These are phyloP conservation scores for Lasioglossum zephyrum DNA, from an alignment of 2,888 invertebrate species.

Conservation along the genomic window DNA sequence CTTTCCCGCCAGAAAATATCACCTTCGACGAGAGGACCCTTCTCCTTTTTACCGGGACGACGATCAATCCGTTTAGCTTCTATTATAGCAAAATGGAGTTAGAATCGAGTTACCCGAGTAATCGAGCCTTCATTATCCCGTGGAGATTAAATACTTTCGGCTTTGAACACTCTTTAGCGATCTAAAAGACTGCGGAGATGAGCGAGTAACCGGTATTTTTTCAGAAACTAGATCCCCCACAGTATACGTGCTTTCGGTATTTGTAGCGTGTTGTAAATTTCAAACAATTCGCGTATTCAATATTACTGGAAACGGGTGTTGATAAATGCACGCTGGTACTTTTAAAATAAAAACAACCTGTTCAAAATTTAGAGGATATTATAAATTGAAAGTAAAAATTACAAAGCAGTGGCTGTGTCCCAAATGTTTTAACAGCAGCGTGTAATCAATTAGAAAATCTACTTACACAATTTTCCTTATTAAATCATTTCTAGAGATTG, in stretches of 20 bases:
- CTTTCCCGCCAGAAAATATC: not conserved
- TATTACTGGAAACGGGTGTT: no score
- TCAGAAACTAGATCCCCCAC: not conserved
- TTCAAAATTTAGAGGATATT: no score
- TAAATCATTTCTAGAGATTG: not conserved
- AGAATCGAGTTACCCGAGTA: not conserved
- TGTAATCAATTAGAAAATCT: not conserved
- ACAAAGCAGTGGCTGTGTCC: no score
- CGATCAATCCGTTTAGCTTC: not conserved
- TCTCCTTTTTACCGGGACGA: not conserved
- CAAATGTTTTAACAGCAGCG: not conserved
- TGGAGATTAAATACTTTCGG: not conserved
- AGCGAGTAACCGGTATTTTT: not conserved
- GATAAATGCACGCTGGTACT: no score
- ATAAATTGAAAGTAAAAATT: no score
- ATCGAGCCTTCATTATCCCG: not conserved
- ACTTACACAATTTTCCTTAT: not conserved
- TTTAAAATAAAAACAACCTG: no score
- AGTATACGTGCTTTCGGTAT: not conserved
- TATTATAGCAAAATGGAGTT: not conserved
- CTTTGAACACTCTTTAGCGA: not conserved
- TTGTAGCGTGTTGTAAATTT: no score
- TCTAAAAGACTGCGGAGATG: not conserved
- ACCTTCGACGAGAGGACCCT: not conserved
- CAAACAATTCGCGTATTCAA: not conserved